phyloP scores from a whole-genome alignment of 2,888 invertebrate species.

The Sphaeridia pumilis region DNA sequence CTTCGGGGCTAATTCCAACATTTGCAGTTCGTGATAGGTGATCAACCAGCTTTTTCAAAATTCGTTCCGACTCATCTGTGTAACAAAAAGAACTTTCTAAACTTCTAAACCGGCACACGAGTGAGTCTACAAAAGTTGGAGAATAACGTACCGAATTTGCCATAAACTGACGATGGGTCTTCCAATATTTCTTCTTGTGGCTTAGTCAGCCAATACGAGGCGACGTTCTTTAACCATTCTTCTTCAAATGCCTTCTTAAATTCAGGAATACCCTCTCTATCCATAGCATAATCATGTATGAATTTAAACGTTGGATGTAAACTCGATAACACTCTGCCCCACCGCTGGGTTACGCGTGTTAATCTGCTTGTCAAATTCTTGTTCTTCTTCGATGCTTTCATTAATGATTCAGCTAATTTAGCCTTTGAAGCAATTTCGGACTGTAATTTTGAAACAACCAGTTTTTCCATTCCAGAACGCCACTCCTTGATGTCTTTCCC shows the following conservation, averaged over 20 bases:
- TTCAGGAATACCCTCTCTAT: neutral
- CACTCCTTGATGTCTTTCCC: too few relatives aligned
- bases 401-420: constrained; percentile 5
- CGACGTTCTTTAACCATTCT: constrained; percentile 20
- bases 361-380: constrained; percentile 11
- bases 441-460: constrained; percentile 15
- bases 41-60: constrained; percentile 8
- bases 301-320: constrained; percentile 26
- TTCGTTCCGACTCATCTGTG: constrained; percentile 14
- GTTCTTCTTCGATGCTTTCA: constrained; percentile 5
- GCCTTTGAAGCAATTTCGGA: constrained; percentile 16
- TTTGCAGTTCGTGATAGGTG: constrained; percentile 4
- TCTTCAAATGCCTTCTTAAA: constrained; percentile 13
- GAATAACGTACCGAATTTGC: constrained; percentile 15
- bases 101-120: neutral
- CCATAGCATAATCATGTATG: constrained; percentile 12
- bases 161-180: constrained; percentile 7
- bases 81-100: neutral
- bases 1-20: constrained; percentile 1
- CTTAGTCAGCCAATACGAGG: constrained; percentile 21
- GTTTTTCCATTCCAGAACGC: constrained; percentile 21
- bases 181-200: constrained; percentile 18
- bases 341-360: constrained; percentile 21
- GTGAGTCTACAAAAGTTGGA: neutral
- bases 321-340: constrained; percentile 29